These are phyloP conservation scores for Azemiops feae DNA, from an alignment of 2,113 vertebrate genomes.

Conservation along the genomic window DNA sequence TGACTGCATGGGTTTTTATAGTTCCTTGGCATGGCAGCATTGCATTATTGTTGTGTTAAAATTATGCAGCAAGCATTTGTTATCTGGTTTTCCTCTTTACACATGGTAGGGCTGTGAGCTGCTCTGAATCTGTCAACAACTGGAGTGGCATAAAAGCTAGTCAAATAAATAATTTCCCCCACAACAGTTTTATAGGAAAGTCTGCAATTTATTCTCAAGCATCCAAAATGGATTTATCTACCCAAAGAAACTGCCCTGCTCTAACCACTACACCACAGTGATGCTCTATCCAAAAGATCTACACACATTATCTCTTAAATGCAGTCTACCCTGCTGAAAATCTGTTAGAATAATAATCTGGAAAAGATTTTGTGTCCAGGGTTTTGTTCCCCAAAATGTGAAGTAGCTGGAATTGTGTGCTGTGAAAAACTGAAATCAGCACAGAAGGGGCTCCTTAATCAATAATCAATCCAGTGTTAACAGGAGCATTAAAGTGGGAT, in stretches of 20 bases:
- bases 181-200: not conserved
- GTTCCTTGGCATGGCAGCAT: not conserved
- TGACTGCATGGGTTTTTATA: not conserved
- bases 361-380: not conserved
- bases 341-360: not conserved
- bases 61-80: not conserved
- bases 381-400: not conserved
- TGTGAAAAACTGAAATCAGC: not conserved
- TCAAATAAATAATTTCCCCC: not conserved
- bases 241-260: not conserved
- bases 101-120: not conserved
- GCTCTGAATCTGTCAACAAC: not conserved
- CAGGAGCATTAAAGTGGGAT: not conserved
- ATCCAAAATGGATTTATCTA: not conserved
- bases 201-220: not conserved
- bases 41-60: not conserved
- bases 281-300: not conserved
- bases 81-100: not conserved
- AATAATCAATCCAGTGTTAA: conserved; percentile 8
- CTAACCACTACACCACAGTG: not conserved
- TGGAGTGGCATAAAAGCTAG: not conserved
- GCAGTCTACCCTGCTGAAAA: not conserved
- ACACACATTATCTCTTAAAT: not conserved
- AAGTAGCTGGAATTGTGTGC: not conserved
- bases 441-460: not conserved